Base-by-base conservation (phyloP, 2,113 vertebrate genomes). In the Podocnemis expansa region DNA sequence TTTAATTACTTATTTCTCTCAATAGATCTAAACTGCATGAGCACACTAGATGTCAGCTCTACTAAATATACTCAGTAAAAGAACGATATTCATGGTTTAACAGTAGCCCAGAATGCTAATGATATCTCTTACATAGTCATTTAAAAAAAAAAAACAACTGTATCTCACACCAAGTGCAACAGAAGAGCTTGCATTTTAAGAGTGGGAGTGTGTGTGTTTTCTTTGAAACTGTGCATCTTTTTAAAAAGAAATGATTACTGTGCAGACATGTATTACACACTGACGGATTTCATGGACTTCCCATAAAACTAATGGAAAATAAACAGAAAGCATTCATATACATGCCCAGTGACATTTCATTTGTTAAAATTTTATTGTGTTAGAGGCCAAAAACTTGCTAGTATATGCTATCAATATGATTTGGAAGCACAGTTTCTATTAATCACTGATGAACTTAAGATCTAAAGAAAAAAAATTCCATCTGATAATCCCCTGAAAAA, bases 1-100 rank as follows among this genome's bases (percentile, higher is more conserved):
- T 89, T 97, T 95, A 96, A 97, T 97, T 84, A 91, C 95, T 94
- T 45, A 97, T 96, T 94, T 92, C 79, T 96, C 93, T 88, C 91
- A 97, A 94, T 96, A 96, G 91, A 97, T 85, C 47, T 90, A 97
- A 92, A 92, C 80, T 88, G 94, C 82, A 93, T 52, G 96, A 97
- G 45, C 80, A 97, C 49, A 96, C 93, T 70, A 96, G 93, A 94
- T 79, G 85, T 91, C 88, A 96, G 84, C 79, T 60, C 76, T 97
- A 91, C 16, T 93, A 70, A 95, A 70, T 27, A 95, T 10, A 93
- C 45, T 94, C 43, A 81, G 49, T 49, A n/a, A n/a, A 86, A 31
- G 86, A 84, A 94, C n/a, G 85, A 86, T 78, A 86, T 58, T 34
- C n/a, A 58, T 81, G 49, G 75, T 63, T 52, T 90, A 67, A 89